These are phyloP conservation scores for Neosilurus hyrtlii DNA, from an alignment of 2,797 vertebrate species.

Conservation along the genomic window DNA sequence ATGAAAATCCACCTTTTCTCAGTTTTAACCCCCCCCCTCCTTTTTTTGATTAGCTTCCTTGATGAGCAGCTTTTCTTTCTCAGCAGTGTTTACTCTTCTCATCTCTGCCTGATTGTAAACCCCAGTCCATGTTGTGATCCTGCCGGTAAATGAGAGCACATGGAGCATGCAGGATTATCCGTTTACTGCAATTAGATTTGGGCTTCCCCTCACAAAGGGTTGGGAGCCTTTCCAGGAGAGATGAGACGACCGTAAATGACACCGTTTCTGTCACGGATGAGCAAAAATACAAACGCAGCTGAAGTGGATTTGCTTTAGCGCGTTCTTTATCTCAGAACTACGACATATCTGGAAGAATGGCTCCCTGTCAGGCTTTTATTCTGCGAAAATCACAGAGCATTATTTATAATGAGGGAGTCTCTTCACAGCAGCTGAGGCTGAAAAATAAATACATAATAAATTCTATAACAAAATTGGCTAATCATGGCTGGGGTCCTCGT, in stretches of 20 bases:
- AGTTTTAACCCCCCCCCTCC: not conserved
- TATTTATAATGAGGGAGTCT: not conserved
- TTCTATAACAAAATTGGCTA: not conserved
- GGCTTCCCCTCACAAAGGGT: not conserved
- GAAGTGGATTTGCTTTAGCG: too few species aligned
- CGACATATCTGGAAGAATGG: not conserved
- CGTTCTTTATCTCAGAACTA: not conserved
- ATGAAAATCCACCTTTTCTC: not conserved
- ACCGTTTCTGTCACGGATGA: not conserved
- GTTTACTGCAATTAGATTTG: conserved; percentile 29
- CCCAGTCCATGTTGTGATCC: not conserved
- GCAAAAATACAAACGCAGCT: not conserved
- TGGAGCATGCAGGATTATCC: conserved; percentile 21
- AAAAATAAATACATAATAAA: not conserved
- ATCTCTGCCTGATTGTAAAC: not conserved
- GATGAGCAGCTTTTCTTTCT: not conserved
- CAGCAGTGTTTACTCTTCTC: not conserved
- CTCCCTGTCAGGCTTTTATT: not conserved
- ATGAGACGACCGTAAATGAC: not conserved
- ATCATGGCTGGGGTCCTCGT: not conserved
- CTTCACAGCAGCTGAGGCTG: not conserved
- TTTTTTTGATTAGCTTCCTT: not conserved
- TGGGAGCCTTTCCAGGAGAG: not conserved
- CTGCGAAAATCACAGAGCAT: not conserved
- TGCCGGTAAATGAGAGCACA: conserved; percentile 15